A percentile compares a stretch with the other conserved stretches of the same genome.
Evolutionary conservation across 2,888 invertebrate genomes (phyloP).

Genomic region (Temnothorax rugatulus): DNA sequence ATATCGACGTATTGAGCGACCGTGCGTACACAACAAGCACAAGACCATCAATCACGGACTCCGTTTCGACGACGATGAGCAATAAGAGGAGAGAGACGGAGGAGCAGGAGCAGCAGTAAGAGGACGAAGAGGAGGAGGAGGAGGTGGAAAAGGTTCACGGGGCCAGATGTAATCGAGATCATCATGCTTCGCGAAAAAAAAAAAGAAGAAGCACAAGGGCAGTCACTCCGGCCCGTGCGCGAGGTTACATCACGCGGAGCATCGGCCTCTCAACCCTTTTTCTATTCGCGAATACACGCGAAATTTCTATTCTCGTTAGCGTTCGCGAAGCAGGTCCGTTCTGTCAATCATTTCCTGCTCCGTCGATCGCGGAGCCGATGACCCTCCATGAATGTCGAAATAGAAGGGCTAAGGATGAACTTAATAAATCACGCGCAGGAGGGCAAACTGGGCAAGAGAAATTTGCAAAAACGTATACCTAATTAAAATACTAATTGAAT

Average conservation of each 20-base stretch:
- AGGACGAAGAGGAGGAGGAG: neutral
- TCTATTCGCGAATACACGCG: constrained; percentile 42
- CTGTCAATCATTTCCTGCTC: neutral
- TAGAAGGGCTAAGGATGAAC: neutral
- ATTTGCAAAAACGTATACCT: neutral
- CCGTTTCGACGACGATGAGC: constrained; percentile 41
- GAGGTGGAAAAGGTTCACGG: constrained; percentile 19
- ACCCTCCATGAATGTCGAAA: neutral
- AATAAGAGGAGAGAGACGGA: constrained; percentile 9
- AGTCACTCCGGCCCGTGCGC: constrained; percentile 32
- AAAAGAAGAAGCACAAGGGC: constrained; percentile 29
- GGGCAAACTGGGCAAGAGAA: neutral
- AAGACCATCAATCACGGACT: constrained; percentile 50
- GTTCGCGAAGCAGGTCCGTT: constrained; percentile 36
- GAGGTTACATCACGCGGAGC: constrained; percentile 51
- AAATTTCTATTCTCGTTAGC: constrained; percentile 44
- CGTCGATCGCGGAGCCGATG: neutral
- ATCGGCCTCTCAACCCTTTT: constrained; percentile 45
- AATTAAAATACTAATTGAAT: neutral
- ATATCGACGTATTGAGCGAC: constrained; percentile 48
- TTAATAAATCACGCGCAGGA: neutral
- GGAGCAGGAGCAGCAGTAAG: neutral
- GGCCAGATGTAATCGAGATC: constrained; percentile 56
- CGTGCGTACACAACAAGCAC: constrained; percentile 26
- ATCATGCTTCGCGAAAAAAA: constrained; percentile 26